These are phyloP conservation scores for Priocnemis perturbator DNA, from an alignment of 2,888 invertebrate species.

Conservation along the genomic window DNA sequence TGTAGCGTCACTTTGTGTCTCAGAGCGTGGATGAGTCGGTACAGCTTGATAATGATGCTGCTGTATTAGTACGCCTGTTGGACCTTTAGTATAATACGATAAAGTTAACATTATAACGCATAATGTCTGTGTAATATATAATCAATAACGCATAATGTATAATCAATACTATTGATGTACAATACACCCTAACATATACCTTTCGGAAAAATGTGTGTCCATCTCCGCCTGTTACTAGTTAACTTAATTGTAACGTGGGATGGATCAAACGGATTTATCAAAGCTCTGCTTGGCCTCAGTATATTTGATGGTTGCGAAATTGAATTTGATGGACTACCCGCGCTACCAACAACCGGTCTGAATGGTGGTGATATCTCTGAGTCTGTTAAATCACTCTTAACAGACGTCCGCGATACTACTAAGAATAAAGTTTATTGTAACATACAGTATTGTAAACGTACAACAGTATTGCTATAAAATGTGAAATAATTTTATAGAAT, in stretches of 20 bases:
- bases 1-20: conserved; percentile 65
- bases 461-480: neutral
- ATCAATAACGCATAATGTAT: neutral
- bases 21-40: conserved; percentile 78
- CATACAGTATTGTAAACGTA: neutral
- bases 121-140: too few species aligned
- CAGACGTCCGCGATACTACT: conserved; percentile 59
- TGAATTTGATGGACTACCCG: conserved; percentile 77
- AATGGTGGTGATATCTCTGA: conserved; percentile 77
- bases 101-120: neutral
- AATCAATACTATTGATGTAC: conserved; percentile 5
- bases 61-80: conserved; percentile 92
- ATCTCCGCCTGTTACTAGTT: conserved; percentile 94
- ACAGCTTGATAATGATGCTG: conserved; percentile 95
- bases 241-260: conserved; percentile 97
- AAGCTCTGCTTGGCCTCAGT: conserved; percentile 86
- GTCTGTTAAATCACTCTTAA: conserved; percentile 73
- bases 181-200: conserved; percentile 74
- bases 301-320: conserved; percentile 61
- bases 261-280: conserved; percentile 99
- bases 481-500: neutral
- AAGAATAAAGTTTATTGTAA: conserved; percentile 9
- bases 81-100: conserved; percentile 78
- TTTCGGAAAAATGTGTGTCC: conserved; percentile 99
- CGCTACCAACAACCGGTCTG: conserved; percentile 78